Base-by-base conservation (phyloP, 2,888 invertebrate genomes). In the Leucophenga montana region DNA sequence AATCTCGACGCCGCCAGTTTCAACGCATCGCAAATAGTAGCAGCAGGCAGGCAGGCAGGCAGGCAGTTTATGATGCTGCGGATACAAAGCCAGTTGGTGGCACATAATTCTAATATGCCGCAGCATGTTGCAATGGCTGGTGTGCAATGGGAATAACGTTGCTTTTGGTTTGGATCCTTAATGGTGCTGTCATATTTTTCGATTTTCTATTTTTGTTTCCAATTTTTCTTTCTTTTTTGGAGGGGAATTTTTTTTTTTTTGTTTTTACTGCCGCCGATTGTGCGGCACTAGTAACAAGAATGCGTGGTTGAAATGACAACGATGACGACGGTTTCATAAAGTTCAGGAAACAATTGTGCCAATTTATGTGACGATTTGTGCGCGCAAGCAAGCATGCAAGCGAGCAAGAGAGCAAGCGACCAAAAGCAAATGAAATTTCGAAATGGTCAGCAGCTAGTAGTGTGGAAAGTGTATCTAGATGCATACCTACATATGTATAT, bases 311-410 rank as follows among this genome's bases (percentile, higher is more conserved):
- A 69, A 71, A 66, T 70, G 48, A 67, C 68, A 68, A 59, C 22
- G 65, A 39, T 8, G 33, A 16, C 4, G 39, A 22, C 18, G 61
- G 48, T 67, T 75, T 70, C 68, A 68, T 67, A 56, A 70, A 72
- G 70, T 62, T 73, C 76, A 75, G 80, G 82, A 79, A 81, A 78
- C 83, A 83, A 80, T 80, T 79, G 82, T 22, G 54, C 54, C 72
- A 81, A 79, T 80, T 83, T 83, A 80, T 81, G 75, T 67, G 22
- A 44, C 64, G 69, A 61, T 54, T 59, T 59, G 48, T 31, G 39
- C 53, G 11, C 39, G 39, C 39, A 39, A 39, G 39, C 39, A 39
- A 39, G 39, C 39, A 39, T 39, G 39, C 8, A 11, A 8, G 39
- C 39, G 39, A 8, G 39, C 39, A 39, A 33, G 8, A 33, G n/a